Evolutionary conservation across 1,140 invertebrate species (phyloP).

Genomic region (Halotydeus destructor): DNA sequence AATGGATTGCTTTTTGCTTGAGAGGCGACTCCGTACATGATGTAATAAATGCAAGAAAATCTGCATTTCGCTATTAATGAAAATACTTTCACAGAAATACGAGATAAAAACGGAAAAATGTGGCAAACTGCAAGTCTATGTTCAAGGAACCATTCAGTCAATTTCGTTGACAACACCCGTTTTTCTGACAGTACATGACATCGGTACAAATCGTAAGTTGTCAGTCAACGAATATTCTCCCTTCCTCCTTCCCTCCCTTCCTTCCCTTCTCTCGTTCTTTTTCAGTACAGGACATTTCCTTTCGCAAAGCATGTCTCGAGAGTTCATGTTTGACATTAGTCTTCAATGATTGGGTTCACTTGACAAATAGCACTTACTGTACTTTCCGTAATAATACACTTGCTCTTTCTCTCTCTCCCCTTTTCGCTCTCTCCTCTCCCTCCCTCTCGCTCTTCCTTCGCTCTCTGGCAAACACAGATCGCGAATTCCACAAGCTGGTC

Average conservation of each 20-base stretch:
- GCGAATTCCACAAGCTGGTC: conserved; percentile 49
- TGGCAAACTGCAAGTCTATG: conserved; percentile 9
- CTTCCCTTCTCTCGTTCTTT: not conserved
- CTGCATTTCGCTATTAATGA: too few relatives aligned
- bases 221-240: not conserved
- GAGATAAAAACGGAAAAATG: conserved; percentile 12
- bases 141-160: conserved; percentile 9
- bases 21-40: too few relatives aligned
- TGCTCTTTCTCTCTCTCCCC: too few relatives aligned
- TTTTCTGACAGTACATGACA: conserved; percentile 17
- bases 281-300: not conserved
- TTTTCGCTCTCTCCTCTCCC: too few relatives aligned
- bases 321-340: conserved; percentile 1
- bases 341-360: not conserved
- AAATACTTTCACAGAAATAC: conserved; percentile 9
- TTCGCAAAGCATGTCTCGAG: not conserved
- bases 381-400: too few relatives aligned
- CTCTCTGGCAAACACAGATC: conserved; percentile 29
- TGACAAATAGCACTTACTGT: not conserved
- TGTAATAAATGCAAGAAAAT: too few relatives aligned
- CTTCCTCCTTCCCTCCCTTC: not conserved
- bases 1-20: too few relatives aligned
- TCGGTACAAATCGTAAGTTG: conserved; percentile 16
- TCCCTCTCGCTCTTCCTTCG: not conserved
- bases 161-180: conserved; percentile 10